Evolutionary conservation across 2,797 vertebrate species (phyloP), one percentile per base, ranked within the genome.

Genomic region (Spondyliosoma cantharus): DNA sequence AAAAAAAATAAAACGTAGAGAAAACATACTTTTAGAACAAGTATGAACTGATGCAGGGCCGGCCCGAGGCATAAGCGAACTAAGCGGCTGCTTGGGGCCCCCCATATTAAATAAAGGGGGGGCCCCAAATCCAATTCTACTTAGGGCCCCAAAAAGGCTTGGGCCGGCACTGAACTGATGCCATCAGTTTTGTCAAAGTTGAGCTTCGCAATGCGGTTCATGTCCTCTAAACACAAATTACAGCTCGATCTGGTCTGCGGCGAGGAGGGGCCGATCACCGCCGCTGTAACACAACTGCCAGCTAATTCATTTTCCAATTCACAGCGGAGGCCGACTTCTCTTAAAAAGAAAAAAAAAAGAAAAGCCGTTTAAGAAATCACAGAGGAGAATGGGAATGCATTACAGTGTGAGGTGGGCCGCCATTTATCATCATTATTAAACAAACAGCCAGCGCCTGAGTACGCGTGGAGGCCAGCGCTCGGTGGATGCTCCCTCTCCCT

Each of bases 391-490:
- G 60, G 65, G 71, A 82, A 83, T 66, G 48, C 49, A 74, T 85
- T 83, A 71, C 29, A 24, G 27, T 57, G 27, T 5, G 25, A 73
- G 66, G 32, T 54, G 62, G 66, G 16, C 14, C 15, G 15, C 82
- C 79, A 84, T 91, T 89, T 82, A 83, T 90, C 88, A 89, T 85
- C 79, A 74, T 88, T 84, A 84, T 72, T 71, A 81, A 83, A 48
- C 71, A 79, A 87, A 81, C 85, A 83, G 65, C 59, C 52, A 17
- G 32, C 0, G 79, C 54, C 63, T 29, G 59, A 71, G 74, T 43
- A 56, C 9, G 43, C 27, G 70, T 45, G 53, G 29, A 14, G 19
- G 45, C 29, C 45, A 52, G 70, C 0, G 43, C 37, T 80, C 56
- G 48, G 60, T 42, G 45, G 77, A 62, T 66, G 20, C 65, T 85